These are phyloP conservation scores for Orientallactaga bullata DNA, from an alignment of 2,113 vertebrate genomes.

Conservation along the genomic window DNA sequence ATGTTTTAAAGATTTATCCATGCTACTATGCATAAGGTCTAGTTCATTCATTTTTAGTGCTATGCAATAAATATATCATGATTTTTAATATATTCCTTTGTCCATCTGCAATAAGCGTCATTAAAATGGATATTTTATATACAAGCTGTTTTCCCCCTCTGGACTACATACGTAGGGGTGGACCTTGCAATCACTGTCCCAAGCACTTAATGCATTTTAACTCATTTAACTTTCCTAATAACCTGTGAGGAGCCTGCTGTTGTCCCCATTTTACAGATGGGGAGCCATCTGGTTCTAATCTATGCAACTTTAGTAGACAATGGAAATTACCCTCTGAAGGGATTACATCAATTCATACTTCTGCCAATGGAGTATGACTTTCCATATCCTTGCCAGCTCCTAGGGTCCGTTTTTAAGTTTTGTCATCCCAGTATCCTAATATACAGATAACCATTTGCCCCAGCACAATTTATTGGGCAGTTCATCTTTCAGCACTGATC, in stretches of 20 bases:
- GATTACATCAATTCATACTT: not conserved
- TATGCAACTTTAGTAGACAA: not conserved
- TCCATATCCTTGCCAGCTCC: not conserved
- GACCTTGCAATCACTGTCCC: not conserved
- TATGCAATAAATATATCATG: not conserved
- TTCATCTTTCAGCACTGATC: not conserved
- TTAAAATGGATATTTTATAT: not conserved
- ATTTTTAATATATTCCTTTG: not conserved
- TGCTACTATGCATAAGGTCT: not conserved
- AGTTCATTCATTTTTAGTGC: conserved; percentile 11
- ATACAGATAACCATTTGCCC: not conserved
- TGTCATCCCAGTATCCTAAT: not conserved
- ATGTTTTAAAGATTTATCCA: not conserved
- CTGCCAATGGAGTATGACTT: not conserved
- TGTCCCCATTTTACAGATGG: not conserved
- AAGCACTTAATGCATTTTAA: not conserved
- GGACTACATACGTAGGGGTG: not conserved
- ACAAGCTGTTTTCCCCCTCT: not conserved
- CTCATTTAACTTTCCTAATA: not conserved
- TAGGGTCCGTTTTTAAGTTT: not conserved
- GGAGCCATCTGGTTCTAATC: not conserved
- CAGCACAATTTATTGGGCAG: not conserved
- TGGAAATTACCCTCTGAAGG: not conserved
- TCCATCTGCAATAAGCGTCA: conserved; percentile 10
- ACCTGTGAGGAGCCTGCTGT: not conserved